Base-by-base conservation (phyloP, 2,888 invertebrate species). In the Heliconius charithonia region DNA sequence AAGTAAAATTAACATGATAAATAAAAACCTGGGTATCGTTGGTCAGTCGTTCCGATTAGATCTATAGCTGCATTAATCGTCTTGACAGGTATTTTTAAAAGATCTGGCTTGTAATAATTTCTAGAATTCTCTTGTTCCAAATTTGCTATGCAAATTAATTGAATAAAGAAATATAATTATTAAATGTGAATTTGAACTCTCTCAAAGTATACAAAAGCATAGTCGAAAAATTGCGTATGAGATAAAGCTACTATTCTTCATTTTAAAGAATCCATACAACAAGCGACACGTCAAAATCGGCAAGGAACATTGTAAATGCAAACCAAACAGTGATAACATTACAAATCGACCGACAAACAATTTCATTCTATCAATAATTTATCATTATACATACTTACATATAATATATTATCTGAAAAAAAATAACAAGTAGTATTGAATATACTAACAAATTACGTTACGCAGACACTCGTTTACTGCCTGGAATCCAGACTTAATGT, bases 21-120 rank as follows among this genome's bases (percentile, higher is more conserved):
- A 51, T 70, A 27, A 27, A 27, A 6, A 78, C 73, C 71, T 72
- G 72, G 45, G 22, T 65, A 72, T 56, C 22, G 70, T n/a, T 45
- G 70, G 27, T 76, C 62, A 13, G 62, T 63, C 13, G 13, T 27
- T 45, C 70, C 76, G 29, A 76, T 70, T n/a, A 45, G n/a, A 62
- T 70, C 76, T 22, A 76, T 70, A 27, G 62, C 45, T 70, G 27
- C 7, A 16, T 76, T 76, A 7, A 76, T 62, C 22, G 69, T 29
- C 19, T 41, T 16, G 62, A 70, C 9, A 4, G 69, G 70, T 62
- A 76, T 62, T 27, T 63, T 70, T 25, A 66, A 32, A 12, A 29
- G 7, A n/a, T n/a, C 1, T n/a, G 71, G 13, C 12, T 13, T 56
- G n/a, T 32, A 4, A 13, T 32, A 6, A 16, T 56, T 29, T 56